These are phyloP conservation scores for Dugesia japonica DNA, from an alignment of 2,888 invertebrate genomes.

Conservation along the genomic window DNA sequence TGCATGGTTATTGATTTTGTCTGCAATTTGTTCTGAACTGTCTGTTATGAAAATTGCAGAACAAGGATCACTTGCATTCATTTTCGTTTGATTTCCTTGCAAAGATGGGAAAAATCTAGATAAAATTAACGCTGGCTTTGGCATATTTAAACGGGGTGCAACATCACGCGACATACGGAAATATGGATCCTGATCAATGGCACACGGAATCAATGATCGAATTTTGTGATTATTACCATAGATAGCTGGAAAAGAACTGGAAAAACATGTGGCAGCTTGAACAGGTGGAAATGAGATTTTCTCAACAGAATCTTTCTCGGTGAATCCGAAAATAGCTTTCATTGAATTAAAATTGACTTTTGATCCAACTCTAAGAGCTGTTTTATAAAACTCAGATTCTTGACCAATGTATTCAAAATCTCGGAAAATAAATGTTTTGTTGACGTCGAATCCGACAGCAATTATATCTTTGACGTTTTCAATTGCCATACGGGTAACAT, in stretches of 20 bases:
- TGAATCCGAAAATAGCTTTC: conserved; percentile 91
- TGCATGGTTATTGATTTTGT: conserved; percentile 69
- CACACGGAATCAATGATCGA: conserved; percentile 79
- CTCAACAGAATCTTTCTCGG: conserved; percentile 81
- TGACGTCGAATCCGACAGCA: conserved; percentile 76
- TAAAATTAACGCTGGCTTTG: conserved; percentile 72
- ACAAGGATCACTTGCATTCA: conserved; percentile 85
- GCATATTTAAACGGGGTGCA: conserved; percentile 70
- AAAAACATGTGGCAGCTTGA: conserved; percentile 79
- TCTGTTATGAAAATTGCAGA: conserved; percentile 87
- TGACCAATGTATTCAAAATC: conserved; percentile 83
- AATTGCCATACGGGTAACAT: conserved; percentile 63
- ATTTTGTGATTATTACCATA: conserved; percentile 62
- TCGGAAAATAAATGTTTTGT: conserved; percentile 90
- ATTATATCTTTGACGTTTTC: conserved; percentile 95
- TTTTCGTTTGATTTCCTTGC: conserved; percentile 89
- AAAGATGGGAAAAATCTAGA: conserved; percentile 77
- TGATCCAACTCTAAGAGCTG: conserved; percentile 66
- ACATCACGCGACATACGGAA: conserved; percentile 96
- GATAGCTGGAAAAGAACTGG: conserved; percentile 59
- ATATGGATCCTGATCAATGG: conserved; percentile 98
- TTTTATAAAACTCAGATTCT: conserved; percentile 40
- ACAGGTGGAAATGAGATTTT: conserved; percentile 90
- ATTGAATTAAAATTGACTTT: conserved; percentile 92
- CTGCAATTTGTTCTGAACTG: conserved; percentile 73